Conservation (phyloP, 30 jellyfish, hydroid and myxozoan species). For the Aurelia coerulea region DNA sequence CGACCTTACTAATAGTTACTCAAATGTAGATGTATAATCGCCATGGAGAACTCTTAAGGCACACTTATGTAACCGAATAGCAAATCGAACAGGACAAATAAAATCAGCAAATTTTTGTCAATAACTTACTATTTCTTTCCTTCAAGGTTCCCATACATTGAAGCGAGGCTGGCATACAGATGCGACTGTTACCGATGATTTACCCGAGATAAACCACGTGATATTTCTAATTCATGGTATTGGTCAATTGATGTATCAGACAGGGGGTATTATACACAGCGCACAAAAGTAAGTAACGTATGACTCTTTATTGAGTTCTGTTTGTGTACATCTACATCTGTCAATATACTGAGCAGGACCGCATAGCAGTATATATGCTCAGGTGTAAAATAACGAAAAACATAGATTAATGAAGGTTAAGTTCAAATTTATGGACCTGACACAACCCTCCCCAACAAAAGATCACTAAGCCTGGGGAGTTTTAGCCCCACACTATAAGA, state of each 20-base stretch:
- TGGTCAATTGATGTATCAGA: constrained; percentile 84
- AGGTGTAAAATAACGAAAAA: no score
- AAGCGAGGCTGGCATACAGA: constrained; percentile 87
- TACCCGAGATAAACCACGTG: constrained; percentile 69
- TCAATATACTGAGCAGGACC: no score
- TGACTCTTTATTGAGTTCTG: not conserved
- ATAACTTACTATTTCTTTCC: not conserved
- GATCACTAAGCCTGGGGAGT: no score
- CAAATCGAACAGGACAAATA: no score
- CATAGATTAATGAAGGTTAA: no score
- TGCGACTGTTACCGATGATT: constrained; percentile 62
- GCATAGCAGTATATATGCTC: no score
- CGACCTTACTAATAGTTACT: not conserved
- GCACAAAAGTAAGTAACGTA: constrained; percentile 68
- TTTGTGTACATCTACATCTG: no score
- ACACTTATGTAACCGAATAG: not conserved
- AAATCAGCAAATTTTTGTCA: no score
- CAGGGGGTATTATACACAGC: constrained; percentile 87
- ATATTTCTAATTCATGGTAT: constrained; percentile 93
- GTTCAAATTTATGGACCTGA: no score
- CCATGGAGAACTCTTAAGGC: not conserved
- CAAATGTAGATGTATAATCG: not conserved
- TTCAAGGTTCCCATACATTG: constrained; percentile 60
- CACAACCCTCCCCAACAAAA: no score
- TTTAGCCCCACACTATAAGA: no score